Evolutionary conservation across 2,888 invertebrate species (phyloP).

Genomic region (Thysanoteuthis rhombus): DNA sequence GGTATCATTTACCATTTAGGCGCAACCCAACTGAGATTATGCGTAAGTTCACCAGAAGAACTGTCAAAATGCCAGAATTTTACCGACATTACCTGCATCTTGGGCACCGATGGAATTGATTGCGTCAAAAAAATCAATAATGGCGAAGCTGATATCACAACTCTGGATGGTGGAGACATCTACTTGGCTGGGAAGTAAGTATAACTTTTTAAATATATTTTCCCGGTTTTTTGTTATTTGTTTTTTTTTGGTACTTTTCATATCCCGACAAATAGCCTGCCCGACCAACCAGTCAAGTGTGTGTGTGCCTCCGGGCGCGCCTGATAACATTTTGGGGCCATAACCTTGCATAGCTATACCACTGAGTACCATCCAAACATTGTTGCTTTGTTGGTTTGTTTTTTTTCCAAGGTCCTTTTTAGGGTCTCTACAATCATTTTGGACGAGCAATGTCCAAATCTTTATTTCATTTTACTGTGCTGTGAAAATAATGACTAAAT

Average conservation of each 20-base stretch:
- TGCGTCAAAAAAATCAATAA: conserved; percentile 56
- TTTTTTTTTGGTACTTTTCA: not conserved
- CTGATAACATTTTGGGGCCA: no score
- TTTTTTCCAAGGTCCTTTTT: no score
- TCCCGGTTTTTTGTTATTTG: not conserved
- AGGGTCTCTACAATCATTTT: no score
- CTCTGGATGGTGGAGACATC: conserved; percentile 58
- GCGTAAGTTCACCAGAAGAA: not conserved
- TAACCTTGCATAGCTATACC: no score
- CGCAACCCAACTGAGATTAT: not conserved
- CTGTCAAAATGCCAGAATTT: not conserved
- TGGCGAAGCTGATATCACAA: conserved; percentile 57
- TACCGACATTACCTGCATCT: conserved; percentile 80
- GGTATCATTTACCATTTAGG: not conserved
- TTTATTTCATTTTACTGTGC: no score
- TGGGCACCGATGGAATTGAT: conserved; percentile 70
- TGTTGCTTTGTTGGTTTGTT: no score
- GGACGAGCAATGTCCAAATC: no score
- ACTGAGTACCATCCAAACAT: no score
- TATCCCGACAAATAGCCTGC: no score
- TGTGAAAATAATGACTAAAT: no score
- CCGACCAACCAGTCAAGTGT: no score
- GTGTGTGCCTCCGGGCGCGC: no score
- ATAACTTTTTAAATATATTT: not conserved
- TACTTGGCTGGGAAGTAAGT: conserved; percentile 67